Conservation (phyloP, 2,113 vertebrate species). For the Gasterosteus nipponicus region DNA sequence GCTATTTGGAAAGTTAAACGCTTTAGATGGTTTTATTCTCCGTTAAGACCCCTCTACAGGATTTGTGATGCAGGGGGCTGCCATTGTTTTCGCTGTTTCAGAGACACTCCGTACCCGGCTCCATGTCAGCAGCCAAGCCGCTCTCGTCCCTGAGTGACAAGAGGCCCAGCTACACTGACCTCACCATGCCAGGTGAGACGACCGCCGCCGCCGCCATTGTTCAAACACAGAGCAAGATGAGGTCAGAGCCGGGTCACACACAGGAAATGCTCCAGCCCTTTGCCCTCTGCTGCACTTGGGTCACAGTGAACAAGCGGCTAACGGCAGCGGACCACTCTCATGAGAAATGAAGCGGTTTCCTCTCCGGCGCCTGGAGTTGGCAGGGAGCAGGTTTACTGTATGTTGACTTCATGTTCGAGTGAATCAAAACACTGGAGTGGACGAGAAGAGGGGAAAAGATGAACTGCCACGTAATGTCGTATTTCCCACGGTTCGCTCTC, state of each 20-base stretch:
- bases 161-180: conserved; percentile 92
- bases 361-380: conserved; percentile 2
- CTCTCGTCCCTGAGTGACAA: conserved; percentile 89
- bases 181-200: conserved; percentile 88
- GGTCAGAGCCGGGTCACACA: background rate
- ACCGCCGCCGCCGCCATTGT: background rate
- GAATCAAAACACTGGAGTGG: conserved; percentile 37
- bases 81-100: conserved; percentile 73
- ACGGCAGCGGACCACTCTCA: conserved; percentile 1
- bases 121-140: conserved; percentile 88
- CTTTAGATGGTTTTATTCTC: background rate
- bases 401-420: conserved; percentile 14
- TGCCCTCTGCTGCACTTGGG: background rate
- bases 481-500: conserved; percentile 42
- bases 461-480: background rate
- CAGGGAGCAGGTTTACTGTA: conserved; percentile 24
- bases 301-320: background rate
- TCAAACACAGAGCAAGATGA: background rate
- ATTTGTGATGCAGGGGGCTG: background rate
- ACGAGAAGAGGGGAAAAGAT: conserved; percentile 39
- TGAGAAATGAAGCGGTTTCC: conserved; percentile 25
- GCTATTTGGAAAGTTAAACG: background rate
- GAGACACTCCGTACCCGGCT: conserved; percentile 92
- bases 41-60: background rate
- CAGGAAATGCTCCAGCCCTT: background rate